Evolutionary conservation across 2,888 invertebrate species (phyloP).

Genomic region (Drosophila neotestacea): DNA sequence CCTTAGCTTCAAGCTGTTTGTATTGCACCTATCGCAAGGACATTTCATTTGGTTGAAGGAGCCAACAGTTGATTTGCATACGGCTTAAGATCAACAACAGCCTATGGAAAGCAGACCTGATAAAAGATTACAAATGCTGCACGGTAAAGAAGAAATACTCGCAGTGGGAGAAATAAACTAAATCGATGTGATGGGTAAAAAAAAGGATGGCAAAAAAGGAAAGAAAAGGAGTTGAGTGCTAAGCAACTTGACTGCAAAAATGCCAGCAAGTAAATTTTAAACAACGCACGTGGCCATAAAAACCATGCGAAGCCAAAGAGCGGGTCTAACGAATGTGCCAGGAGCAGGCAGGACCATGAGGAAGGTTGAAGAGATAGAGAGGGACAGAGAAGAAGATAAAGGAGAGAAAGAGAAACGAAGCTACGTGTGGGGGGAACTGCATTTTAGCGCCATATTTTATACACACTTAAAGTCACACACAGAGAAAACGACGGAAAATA

Average conservation of each 20-base stretch:
- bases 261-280: conserved; percentile 72
- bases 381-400: background rate
- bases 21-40: conserved; percentile 17
- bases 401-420: conserved; percentile 15
- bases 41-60: conserved; percentile 22
- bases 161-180: conserved; percentile 6
- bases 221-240: conserved; percentile 41
- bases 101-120: conserved; percentile 29
- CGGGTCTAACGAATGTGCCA: conserved; percentile 60
- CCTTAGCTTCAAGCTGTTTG: conserved; percentile 15
- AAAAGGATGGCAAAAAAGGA: conserved; percentile 35
- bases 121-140: conserved; percentile 29
- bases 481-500: conserved; percentile 42
- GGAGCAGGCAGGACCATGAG: conserved; percentile 20
- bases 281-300: conserved; percentile 77
- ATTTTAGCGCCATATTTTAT: conserved; percentile 80
- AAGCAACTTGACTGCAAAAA: conserved; percentile 70
- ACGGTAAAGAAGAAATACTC: conserved; percentile 6
- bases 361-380: background rate
- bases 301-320: conserved; percentile 58
- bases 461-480: conserved; percentile 80
- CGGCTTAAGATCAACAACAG: conserved; percentile 45
- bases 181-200: conserved; percentile 19
- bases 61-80: conserved; percentile 52
- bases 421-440: conserved; percentile 61